A percentile compares a stretch with the other conserved stretches of the same genome.
Evolutionary conservation across 2,888 invertebrate species (phyloP).

Genomic region (Drosophila stalkeri): DNA sequence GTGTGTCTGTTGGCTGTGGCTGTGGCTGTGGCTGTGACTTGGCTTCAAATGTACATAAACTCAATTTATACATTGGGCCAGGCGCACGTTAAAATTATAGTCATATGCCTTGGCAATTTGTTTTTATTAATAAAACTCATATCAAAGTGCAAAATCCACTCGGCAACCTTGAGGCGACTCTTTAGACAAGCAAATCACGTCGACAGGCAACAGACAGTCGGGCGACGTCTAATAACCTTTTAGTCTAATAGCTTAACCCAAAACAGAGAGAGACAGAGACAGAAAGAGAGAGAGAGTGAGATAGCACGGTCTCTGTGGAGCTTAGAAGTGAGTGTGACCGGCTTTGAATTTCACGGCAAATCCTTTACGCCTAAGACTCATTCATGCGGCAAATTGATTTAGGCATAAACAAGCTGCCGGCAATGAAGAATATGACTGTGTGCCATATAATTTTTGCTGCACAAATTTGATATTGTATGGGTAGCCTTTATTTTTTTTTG

Average conservation of each 20-base stretch:
- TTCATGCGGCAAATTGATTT: slow-evolving; percentile 80
- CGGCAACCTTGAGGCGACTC: slow-evolving; percentile 1
- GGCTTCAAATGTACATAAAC: slow-evolving; percentile 40
- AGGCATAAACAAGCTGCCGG: slow-evolving; percentile 73
- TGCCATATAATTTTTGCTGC: slow-evolving; percentile 55
- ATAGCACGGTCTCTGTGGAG: slow-evolving; percentile 14
- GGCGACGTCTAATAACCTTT: slow-evolving; percentile 59
- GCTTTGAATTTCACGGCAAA: slow-evolving; percentile 28
- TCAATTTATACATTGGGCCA: slow-evolving; percentile 53
- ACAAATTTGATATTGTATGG: slow-evolving; percentile 30
- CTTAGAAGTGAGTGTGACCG: slow-evolving; percentile 48
- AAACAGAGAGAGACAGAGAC: not conserved
- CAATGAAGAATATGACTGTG: slow-evolving; percentile 26
- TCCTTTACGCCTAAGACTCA: slow-evolving; percentile 65
- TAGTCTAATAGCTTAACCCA: slow-evolving; percentile 68
- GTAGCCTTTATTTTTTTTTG: not conserved
- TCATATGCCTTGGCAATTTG: slow-evolving; percentile 54
- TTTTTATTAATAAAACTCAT: slow-evolving; percentile 68
- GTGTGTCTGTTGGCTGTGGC: slow-evolving; percentile 46
- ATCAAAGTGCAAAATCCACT: slow-evolving; percentile 68
- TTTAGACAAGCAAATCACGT: slow-evolving; percentile 65
- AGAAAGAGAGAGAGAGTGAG: not conserved
- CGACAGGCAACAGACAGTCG: slow-evolving; percentile 30
- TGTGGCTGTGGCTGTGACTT: slow-evolving; percentile 49
- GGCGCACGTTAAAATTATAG: slow-evolving; percentile 46